phyloP scores from a whole-genome alignment of 2,113 vertebrate genomes.

The Clinocottus analis region DNA sequence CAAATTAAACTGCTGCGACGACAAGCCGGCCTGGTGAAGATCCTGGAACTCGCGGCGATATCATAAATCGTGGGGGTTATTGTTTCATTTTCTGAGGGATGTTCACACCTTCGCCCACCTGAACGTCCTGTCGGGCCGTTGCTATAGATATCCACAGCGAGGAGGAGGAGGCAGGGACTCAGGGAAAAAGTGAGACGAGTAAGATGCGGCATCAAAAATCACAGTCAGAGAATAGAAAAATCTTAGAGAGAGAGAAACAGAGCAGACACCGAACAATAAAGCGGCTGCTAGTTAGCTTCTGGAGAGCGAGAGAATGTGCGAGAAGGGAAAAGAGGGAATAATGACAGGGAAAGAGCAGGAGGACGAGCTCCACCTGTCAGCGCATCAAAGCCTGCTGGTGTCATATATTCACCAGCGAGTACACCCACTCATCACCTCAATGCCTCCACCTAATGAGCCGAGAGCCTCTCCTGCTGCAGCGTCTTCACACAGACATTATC shows the following conservation, averaged over 20 bases:
- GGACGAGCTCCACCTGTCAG: conserved; percentile 76
- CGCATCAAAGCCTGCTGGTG: conserved; percentile 70
- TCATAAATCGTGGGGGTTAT: conserved; percentile 31
- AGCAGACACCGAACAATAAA: conserved; percentile 53
- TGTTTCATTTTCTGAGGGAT: conserved; percentile 46
- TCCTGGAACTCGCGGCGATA: conserved; percentile 34
- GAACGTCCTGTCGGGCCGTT: conserved; percentile 78
- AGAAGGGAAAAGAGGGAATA: conserved; percentile 48
- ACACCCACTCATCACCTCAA: conserved; percentile 71
- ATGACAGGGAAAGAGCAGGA: conserved; percentile 65
- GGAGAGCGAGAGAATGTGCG: conserved; percentile 53
- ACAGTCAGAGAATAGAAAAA: conserved; percentile 24
- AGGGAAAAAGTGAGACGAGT: conserved; percentile 54
- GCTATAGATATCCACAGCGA: conserved; percentile 82
- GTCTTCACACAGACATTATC: conserved; percentile 58
- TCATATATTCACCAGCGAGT: conserved; percentile 62
- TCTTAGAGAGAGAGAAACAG: conserved; percentile 31
- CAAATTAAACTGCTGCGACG: conserved; percentile 26
- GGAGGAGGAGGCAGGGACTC: conserved; percentile 57
- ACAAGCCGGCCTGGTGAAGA: conserved; percentile 30
- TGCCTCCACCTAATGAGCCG: conserved; percentile 81
- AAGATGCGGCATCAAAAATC: conserved; percentile 38
- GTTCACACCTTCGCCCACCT: conserved; percentile 80
- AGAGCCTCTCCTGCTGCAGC: conserved; percentile 56
- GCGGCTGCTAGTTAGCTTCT: conserved; percentile 58